Evolutionary conservation across 2,797 vertebrate species (phyloP).

Genomic region (Platyrinchus mystaceus): DNA sequence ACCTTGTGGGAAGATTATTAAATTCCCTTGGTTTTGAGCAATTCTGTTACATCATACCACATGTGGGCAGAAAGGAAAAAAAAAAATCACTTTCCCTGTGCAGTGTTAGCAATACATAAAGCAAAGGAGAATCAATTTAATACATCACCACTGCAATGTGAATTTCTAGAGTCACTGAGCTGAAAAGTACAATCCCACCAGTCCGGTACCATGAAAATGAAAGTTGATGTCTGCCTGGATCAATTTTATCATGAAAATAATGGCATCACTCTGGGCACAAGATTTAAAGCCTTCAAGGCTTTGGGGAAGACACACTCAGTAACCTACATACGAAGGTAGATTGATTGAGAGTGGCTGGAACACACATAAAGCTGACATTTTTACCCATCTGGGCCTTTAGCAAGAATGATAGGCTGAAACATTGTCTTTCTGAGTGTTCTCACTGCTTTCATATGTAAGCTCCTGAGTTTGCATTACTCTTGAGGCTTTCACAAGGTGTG

Average conservation of each 20-base stretch:
- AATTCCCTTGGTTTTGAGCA: not conserved
- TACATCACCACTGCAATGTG: conserved; percentile 29
- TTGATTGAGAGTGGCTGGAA: conserved; percentile 43
- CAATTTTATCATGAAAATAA: conserved; percentile 42
- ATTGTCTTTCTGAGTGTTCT: conserved; percentile 11
- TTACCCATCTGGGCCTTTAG: not conserved
- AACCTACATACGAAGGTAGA: conserved; percentile 9
- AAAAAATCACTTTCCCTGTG: not conserved
- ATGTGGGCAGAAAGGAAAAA: not conserved
- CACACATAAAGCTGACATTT: conserved; percentile 35
- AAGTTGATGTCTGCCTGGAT: conserved; percentile 56
- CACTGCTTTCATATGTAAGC: not conserved
- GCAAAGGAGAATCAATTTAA: conserved; percentile 42
- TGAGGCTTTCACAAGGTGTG: conserved; percentile 1
- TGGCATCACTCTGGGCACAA: conserved; percentile 7
- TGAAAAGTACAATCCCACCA: conserved; percentile 66
- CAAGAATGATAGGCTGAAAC: conserved; percentile 34
- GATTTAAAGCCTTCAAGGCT: conserved; percentile 35
- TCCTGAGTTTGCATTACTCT: conserved; percentile 12
- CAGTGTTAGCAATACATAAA: not conserved
- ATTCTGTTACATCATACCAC: not conserved
- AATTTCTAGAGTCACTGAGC: conserved; percentile 58
- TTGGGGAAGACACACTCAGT: conserved; percentile 41
- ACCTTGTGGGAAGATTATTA: not conserved
- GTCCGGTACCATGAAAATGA: conserved; percentile 58